These are phyloP conservation scores for Centropyge bicolor DNA, from an alignment of 2,797 vertebrate genomes.

Conservation along the genomic window DNA sequence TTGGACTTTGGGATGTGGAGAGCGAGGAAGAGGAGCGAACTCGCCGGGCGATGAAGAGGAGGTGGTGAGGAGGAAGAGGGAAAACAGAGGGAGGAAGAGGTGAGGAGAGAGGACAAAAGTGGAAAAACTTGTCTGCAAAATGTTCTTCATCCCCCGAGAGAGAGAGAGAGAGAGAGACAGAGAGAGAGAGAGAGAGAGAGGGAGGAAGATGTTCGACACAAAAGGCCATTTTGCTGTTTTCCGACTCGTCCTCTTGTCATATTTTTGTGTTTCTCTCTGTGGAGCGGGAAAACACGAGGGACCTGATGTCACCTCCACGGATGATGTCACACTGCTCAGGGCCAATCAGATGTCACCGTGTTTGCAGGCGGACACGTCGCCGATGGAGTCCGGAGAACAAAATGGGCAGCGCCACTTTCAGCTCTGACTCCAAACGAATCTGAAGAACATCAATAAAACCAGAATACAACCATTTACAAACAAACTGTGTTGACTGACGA, in stretches of 20 bases:
- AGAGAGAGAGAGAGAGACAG: background rate
- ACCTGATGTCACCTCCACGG: background rate
- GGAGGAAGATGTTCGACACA: conserved; percentile 10
- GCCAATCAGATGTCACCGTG: background rate
- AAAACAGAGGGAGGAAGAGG: conserved; percentile 1
- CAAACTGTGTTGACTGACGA: too few species aligned
- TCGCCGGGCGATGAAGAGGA: background rate
- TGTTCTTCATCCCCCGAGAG: conserved; percentile 38
- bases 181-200: conserved; percentile 35
- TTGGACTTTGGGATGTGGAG: conserved; percentile 69
- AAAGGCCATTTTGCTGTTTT: conserved; percentile 23
- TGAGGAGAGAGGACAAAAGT: conserved; percentile 54
- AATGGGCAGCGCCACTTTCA: too few species aligned
- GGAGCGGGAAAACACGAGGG: background rate
- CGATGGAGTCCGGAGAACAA: too few species aligned
- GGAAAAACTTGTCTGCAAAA: conserved; percentile 67
- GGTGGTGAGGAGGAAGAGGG: conserved; percentile 12
- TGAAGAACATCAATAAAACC: too few species aligned
- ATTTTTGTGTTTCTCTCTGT: conserved; percentile 12
- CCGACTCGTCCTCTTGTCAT: conserved; percentile 1
- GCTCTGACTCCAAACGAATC: too few species aligned
- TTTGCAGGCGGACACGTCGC: too few species aligned
- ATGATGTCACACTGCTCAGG: conserved; percentile 5
- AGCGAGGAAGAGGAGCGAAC: conserved; percentile 41
- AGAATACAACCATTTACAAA: too few species aligned